phyloP scores from a whole-genome alignment of 92 coral and sea anemone species.

The Hydrozoanthus gracilis region DNA sequence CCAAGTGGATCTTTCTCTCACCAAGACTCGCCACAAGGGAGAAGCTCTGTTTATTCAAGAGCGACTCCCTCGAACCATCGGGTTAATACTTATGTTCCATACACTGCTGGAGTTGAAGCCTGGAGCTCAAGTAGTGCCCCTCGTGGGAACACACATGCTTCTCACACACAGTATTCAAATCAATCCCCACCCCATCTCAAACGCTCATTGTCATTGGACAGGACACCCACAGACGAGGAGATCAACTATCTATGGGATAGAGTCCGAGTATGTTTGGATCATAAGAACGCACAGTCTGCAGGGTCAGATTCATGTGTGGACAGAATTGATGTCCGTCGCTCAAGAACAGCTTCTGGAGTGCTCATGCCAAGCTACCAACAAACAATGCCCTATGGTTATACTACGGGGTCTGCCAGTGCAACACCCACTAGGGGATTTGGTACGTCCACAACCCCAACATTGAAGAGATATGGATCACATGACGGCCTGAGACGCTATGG shows the following conservation, averaged over 20 bases:
- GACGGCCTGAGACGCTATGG: conserved; percentile 84
- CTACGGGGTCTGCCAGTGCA: conserved; percentile 2
- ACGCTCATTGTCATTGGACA: conserved; percentile 77
- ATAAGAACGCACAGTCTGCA: conserved; percentile 81
- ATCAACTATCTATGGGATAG: conserved; percentile 95
- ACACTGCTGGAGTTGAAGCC: conserved; percentile 36
- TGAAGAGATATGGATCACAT: conserved; percentile 82
- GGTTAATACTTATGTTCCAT: conserved; percentile 24
- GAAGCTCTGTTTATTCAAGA: neutral
- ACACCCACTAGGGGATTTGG: neutral
- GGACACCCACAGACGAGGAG: conserved; percentile 97
- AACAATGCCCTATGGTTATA: neutral
- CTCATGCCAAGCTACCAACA: conserved; percentile 28
- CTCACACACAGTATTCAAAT: neutral
- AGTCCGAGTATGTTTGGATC: conserved; percentile 88
- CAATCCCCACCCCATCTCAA: conserved; percentile 49
- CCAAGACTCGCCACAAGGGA: conserved; percentile 6
- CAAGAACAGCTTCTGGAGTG: conserved; percentile 76
- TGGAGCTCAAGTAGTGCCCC: conserved; percentile 14
- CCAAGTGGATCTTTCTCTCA: neutral
- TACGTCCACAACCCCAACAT: conserved; percentile 14
- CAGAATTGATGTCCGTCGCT: conserved; percentile 85
- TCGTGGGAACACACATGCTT: neutral
- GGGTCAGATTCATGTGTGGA: conserved; percentile 97
- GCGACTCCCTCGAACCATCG: conserved; percentile 3